Conservation (phyloP, 2,797 vertebrate species). For the Buphagus erythrorhynchus region DNA sequence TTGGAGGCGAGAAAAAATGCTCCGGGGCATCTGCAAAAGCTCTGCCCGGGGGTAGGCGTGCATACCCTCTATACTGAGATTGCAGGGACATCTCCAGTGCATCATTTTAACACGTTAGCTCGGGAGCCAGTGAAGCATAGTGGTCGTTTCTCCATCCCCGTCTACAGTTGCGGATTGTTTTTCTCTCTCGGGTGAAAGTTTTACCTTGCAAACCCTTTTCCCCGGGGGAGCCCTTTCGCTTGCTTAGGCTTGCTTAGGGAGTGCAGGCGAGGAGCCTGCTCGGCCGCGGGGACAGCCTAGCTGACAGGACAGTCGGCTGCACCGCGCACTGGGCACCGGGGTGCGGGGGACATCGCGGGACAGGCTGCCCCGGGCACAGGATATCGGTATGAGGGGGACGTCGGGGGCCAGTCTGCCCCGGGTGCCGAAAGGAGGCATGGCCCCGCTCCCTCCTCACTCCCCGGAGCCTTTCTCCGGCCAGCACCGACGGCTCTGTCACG, state of each 20-base stretch:
- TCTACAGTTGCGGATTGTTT: rapidly evolving
- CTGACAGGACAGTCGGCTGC: not conserved
- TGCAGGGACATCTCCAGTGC: not conserved
- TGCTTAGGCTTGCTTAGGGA: not conserved
- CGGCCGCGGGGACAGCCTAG: not conserved
- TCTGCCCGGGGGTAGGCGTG: rapidly evolving
- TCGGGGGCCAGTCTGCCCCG: too few relatives aligned
- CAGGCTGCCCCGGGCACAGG: not conserved
- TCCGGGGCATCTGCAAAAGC: not conserved
- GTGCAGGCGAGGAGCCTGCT: not conserved
- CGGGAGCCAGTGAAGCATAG: rapidly evolving
- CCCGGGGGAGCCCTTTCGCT: rapidly evolving
- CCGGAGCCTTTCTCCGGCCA: not conserved
- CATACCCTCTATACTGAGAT: rapidly evolving
- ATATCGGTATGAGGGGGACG: rapidly evolving
- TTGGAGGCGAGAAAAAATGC: not conserved
- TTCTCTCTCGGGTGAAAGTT: not conserved
- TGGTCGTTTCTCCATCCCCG: not conserved
- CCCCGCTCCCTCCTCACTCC: not conserved
- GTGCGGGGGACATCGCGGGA: too few relatives aligned
- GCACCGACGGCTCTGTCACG: not conserved
- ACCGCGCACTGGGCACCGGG: rapidly evolving
- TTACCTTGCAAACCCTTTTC: not conserved
- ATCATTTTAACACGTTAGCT: rapidly evolving
- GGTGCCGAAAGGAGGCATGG: not conserved